Evolutionary conservation across 2,797 vertebrate genomes (phyloP).

Genomic region (Sitta carolinensis): DNA sequence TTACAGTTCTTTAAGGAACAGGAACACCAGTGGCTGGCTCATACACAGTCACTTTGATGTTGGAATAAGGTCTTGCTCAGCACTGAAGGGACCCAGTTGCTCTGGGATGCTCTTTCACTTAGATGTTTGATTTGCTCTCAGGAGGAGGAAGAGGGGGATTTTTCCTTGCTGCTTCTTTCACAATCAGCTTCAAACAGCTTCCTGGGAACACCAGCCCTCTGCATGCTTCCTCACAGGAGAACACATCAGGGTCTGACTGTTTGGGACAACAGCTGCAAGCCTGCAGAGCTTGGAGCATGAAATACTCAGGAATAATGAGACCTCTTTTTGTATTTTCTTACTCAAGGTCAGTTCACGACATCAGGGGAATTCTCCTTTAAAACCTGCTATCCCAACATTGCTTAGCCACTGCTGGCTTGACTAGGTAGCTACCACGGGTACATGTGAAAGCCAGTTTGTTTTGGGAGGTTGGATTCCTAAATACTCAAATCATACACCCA

Average conservation of each 20-base stretch:
- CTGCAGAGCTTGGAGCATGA: neutral
- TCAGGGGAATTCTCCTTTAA: neutral
- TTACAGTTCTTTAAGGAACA: neutral
- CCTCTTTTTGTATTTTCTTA: neutral
- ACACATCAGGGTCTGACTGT: neutral
- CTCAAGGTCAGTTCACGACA: neutral
- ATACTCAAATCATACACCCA: neutral
- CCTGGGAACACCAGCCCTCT: neutral
- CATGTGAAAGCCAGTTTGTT: neutral
- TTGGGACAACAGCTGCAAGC: neutral
- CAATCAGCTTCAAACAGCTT: neutral
- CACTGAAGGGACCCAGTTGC: neutral
- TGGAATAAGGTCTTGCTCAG: neutral
- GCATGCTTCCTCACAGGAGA: neutral
- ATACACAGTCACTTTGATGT: neutral
- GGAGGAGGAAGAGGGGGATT: neutral
- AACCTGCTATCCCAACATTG: neutral
- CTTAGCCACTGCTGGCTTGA: neutral
- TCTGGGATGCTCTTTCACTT: neutral
- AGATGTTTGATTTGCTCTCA: conserved; percentile 10
- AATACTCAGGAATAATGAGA: neutral
- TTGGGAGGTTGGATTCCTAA: neutral
- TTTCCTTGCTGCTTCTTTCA: neutral
- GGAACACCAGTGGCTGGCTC: neutral
- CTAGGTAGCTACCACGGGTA: neutral